Base-by-base conservation (phyloP, 2,797 vertebrate species). In the Euthynnus affinis region DNA sequence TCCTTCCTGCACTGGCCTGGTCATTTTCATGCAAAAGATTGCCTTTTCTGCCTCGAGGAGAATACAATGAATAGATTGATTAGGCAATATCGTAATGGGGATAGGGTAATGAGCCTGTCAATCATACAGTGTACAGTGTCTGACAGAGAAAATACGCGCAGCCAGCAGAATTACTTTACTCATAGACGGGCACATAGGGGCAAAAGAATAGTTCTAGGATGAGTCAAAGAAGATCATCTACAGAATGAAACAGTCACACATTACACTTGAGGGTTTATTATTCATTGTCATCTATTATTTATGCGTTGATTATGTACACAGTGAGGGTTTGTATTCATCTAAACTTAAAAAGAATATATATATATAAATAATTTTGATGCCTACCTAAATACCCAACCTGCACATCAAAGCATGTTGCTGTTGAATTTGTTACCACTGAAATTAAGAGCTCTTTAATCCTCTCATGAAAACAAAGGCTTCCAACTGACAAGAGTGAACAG, bases 71-170 rank as follows among this genome's bases (percentile, higher is more conserved):
- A 91, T 87, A 91, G 90, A 95, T 92, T 94, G 93, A 95, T 95
- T 93, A 91, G 90, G 84, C 89, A 94, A 92, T 95, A 92, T 88
- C 75, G 57, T 92, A 94, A 95, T 94, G 85, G 91, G 84, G 87
- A 92, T 90, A 87, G 84, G 80, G 88, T 94, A 94, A 95, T 94
- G 92, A 92, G 90, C 73, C 88, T 93, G 92, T 86, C 94, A 93
- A 52, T 95, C 93, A 93, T 66, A 71, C 53, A 59, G 76, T 37
- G 57, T 85, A 73, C 84, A 84, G 61, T 77, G 62, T 82, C 78
- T 85, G 74, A 81, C 81, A 77, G 71, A 70, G 69, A 81, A 82
- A 90, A 86, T 75, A 82, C 59, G 70, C 67, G 70, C 62, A 67
- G 51, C 72, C 78, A 81, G 85, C 74, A 71, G 74, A 85, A 89